Base-by-base conservation (phyloP, 1,140 invertebrate genomes). In the Bombus sibiricus region DNA sequence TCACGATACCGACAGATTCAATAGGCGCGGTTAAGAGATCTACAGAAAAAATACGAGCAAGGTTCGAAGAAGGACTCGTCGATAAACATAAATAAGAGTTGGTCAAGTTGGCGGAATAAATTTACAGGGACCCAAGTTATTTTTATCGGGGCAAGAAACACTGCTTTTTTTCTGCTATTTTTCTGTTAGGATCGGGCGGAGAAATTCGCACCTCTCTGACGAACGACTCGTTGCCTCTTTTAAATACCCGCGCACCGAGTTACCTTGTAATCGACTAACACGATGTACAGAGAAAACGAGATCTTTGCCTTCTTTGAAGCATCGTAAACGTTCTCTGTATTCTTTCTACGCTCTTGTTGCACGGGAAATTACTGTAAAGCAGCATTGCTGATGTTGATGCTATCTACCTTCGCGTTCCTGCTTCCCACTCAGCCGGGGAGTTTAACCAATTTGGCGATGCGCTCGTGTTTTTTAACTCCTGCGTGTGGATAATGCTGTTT, bases 31-130 rank as follows among this genome's bases (percentile, higher is more conserved):
- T 10, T 25, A 34, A 32, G 28, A 64, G 62, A 69, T 79, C 80
- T 72, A 37, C 69, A 71, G 79, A 85, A 85, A 76, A 81, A 83
- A 88, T 41, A 83, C 10, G 59, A 53, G 66, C 25, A 22, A 18
- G n/a, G 13, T 34, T 9, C 28, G 13, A 13, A 77, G 75, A 71
- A 81, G 64, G 41, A 18, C 77, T 68, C 43, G 18, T 39, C 59
- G 53, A 86, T 72, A 80, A 86, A 86, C 76, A 88, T 88, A 62
- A 80, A 68, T 34, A 78, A 12, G 53, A 47, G 37, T 64, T 64
- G 32, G 64, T 34, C 75, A 37, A 66, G 76, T 84, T 69, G 47
- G 22, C 43, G 37, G 15, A 66, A 89, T 81, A 85, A 85, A 89
- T 82, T 83, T 34, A 41, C 22, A 8, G 39, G 41, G 1, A 39